Percentiles rank a stretch among this genome's conserved stretches.
Evolutionary conservation across 2,888 invertebrate species (phyloP).

Genomic region (Spilarctia lutea): DNA sequence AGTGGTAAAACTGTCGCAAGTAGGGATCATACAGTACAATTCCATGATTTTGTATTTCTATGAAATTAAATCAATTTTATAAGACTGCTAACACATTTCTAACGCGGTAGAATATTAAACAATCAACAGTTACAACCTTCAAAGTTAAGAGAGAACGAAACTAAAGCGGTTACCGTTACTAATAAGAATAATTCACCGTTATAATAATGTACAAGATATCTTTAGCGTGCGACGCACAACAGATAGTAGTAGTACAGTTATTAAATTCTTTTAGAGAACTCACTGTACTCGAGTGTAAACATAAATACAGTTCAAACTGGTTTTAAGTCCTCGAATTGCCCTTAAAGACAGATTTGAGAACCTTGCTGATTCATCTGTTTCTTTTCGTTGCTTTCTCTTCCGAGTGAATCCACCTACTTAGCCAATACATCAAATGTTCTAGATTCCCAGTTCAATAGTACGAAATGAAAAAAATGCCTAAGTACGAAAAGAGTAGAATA

Average conservation of each 20-base stretch:
- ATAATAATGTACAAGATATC: constrained; percentile 3
- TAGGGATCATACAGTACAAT: neutral
- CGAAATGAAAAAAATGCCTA: no score
- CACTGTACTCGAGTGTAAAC: neutral
- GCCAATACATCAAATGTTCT: no score
- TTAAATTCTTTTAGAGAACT: constrained; percentile 2
- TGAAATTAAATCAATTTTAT: neutral
- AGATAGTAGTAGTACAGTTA: neutral
- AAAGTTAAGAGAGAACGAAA: neutral
- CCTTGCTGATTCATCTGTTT: no score
- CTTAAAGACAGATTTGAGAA: no score
- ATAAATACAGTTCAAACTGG: neutral
- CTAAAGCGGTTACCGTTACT: neutral
- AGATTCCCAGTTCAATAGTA: no score
- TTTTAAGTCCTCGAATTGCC: no score
- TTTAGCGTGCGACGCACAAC: neutral
- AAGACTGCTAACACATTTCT: neutral
- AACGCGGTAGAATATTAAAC: neutral
- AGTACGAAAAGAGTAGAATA: no score
- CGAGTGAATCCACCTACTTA: no score
- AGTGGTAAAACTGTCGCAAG: no score
- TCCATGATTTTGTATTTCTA: neutral
- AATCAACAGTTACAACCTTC: constrained; percentile 1
- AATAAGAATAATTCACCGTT: constrained; percentile 8
- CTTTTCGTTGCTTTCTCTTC: no score